A percentile compares a stretch with the other conserved stretches of the same genome.
phyloP scores from a whole-genome alignment of 1,140 invertebrate species.

The Oryctes rhinoceros region DNA sequence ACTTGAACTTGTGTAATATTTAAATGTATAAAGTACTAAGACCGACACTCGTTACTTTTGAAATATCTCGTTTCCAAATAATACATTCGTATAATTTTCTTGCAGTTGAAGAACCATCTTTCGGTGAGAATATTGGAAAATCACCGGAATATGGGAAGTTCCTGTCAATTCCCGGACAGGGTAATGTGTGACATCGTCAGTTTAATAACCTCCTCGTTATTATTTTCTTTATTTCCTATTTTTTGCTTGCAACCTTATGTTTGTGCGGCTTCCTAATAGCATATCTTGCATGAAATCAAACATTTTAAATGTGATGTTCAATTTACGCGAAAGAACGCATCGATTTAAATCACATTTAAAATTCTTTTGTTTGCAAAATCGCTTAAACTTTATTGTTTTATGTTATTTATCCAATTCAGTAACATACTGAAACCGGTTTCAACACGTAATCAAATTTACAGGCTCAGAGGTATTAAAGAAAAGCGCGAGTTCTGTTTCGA shows the following conservation, averaged over 20 bases:
- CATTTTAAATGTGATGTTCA: background rate
- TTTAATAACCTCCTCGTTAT: constrained; percentile 20
- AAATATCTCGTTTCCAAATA: background rate
- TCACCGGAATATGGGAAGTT: constrained; percentile 74
- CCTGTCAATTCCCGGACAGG: constrained; percentile 74
- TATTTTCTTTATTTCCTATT: background rate
- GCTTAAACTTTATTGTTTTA: too few relatives aligned
- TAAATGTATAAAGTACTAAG: too few relatives aligned
- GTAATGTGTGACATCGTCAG: constrained; percentile 59
- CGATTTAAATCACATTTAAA: constrained; percentile 3
- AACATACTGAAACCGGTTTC: too few relatives aligned
- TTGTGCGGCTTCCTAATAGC: background rate
- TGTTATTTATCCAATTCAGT: too few relatives aligned
- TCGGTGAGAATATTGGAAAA: constrained; percentile 52
- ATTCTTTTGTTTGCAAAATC: background rate
- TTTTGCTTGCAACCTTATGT: constrained; percentile 7
- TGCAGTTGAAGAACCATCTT: constrained; percentile 67
- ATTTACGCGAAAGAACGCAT: too few relatives aligned
- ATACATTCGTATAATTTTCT: constrained; percentile 48
- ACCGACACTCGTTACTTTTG: background rate
- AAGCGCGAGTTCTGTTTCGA: constrained; percentile 81
- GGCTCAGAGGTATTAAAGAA: constrained; percentile 70
- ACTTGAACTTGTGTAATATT: background rate
- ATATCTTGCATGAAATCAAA: background rate
- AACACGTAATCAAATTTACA: constrained; percentile 38